A percentile compares a stretch with the other conserved stretches of the same genome.
Evolutionary conservation across 37 sponge, comb jelly and placozoan genomes (phyloP).

Genomic region (Ianthella basta): DNA sequence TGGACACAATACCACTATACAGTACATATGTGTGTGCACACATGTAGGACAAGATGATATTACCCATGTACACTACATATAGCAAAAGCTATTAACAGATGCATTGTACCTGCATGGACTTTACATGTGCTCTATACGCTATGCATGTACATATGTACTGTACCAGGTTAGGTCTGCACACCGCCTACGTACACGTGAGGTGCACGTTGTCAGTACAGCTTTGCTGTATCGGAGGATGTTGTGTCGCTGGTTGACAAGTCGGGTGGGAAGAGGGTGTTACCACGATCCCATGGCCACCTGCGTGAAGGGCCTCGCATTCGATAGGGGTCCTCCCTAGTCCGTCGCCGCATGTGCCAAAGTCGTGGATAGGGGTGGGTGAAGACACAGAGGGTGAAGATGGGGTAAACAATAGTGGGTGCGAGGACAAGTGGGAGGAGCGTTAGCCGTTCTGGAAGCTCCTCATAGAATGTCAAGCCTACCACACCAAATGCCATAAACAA

Average conservation of each 20-base stretch:
- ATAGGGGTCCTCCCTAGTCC: neutral
- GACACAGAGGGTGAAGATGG: constrained; percentile 10
- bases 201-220: neutral
- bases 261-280: neutral
- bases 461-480: neutral
- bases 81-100: too few relatives aligned
- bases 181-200: neutral
- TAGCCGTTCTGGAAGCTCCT: neutral
- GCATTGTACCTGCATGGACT: too few relatives aligned
- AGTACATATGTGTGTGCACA: too few relatives aligned
- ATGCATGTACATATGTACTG: neutral
- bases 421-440: neutral
- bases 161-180: neutral
- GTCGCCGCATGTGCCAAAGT: constrained; percentile 6
- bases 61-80: too few relatives aligned
- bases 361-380: constrained; percentile 16
- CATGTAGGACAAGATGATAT: too few relatives aligned
- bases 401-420: neutral
- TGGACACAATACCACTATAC: too few relatives aligned
- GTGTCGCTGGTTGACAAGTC: neutral
- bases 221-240: constrained; percentile 2
- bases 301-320: neutral
- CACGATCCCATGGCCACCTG: neutral
- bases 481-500: constrained; percentile 16
- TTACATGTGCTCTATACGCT: neutral